Evolutionary conservation across 2,888 invertebrate species (phyloP), one percentile per base, ranked within the genome.

Genomic region (Cephus spinipes): DNA sequence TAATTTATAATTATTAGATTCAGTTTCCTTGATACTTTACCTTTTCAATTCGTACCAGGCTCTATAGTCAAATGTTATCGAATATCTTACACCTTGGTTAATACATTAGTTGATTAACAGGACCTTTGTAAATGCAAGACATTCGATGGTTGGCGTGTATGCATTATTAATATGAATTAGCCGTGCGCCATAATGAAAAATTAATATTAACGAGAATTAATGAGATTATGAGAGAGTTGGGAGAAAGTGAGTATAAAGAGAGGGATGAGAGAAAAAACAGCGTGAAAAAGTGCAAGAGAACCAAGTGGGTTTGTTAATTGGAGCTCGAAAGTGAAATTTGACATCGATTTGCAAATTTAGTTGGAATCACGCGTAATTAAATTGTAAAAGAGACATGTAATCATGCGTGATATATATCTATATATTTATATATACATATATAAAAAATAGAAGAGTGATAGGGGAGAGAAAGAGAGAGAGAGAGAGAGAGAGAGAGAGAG

Each of bases 261-360:
- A 55, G 40, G 80, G 76, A 73, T 32, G 79, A 40, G 23, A 73
- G 3, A 79, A 69, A 75, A 77, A 75, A 77, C 74, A 80, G 40
- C 12, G 82, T 78, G 73, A 77, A 81, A 74, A 71, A 79, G 40
- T 73, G n/a, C 75, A 69, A 32, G 74, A 80, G 71, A 77, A 74
- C 40, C 80, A 77, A 75, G 78, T 81, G 87, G 88, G 87, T 88
- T 88, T 88, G 87, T 88, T 87, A 87, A 87, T 87, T 79, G 84
- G 84, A 88, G 80, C 79, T 81, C 9, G 23, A 55, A 55, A 55
- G 55, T 55, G 55, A 55, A 23, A 55, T 55, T 55, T 23, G 55
- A 55, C 55, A 23, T 23, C 9, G 55, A 55, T 55, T 55, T 55
- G 55, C 1, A 23, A 55, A 23, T 23, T 55, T 55, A 55, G 23